phyloP scores from a whole-genome alignment of 2,888 invertebrate species.

The Agrotis segetum region DNA sequence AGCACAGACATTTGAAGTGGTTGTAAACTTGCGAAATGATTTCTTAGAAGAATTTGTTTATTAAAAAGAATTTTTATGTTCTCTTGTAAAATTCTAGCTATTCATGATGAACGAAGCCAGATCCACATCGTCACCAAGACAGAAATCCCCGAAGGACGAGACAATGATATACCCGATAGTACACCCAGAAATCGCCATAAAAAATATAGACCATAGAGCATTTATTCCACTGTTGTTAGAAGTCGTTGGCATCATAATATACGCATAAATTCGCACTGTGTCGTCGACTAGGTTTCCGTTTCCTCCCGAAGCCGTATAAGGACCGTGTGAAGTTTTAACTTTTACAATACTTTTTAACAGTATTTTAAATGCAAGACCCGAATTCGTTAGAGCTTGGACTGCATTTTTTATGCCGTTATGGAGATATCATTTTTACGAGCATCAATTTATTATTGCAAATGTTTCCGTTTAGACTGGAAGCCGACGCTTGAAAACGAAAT shows the following conservation, averaged over 20 bases:
- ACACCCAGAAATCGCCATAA: no score
- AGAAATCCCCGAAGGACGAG: no score
- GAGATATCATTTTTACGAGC: no score
- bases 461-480: background rate
- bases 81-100: background rate
- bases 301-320: slow-evolving; percentile 60
- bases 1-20: slow-evolving; percentile 36
- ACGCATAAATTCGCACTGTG: slow-evolving; percentile 63
- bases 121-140: background rate
- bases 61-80: background rate
- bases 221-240: slow-evolving; percentile 4
- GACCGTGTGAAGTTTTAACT: slow-evolving; percentile 63
- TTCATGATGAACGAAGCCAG: background rate
- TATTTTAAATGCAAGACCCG: slow-evolving; percentile 21
- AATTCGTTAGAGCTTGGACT: slow-evolving; percentile 9
- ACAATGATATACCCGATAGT: no score
- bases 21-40: slow-evolving; percentile 29
- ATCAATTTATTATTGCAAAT: background rate
- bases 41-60: slow-evolving; percentile 22
- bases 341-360: slow-evolving; percentile 42
- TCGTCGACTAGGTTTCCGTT: slow-evolving; percentile 64
- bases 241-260: slow-evolving; percentile 64
- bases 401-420: background rate
- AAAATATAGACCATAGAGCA: background rate
- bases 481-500: no score